These are phyloP conservation scores for Tenrec ecaudatus DNA, from an alignment of 2,113 vertebrate genomes.

Conservation along the genomic window DNA sequence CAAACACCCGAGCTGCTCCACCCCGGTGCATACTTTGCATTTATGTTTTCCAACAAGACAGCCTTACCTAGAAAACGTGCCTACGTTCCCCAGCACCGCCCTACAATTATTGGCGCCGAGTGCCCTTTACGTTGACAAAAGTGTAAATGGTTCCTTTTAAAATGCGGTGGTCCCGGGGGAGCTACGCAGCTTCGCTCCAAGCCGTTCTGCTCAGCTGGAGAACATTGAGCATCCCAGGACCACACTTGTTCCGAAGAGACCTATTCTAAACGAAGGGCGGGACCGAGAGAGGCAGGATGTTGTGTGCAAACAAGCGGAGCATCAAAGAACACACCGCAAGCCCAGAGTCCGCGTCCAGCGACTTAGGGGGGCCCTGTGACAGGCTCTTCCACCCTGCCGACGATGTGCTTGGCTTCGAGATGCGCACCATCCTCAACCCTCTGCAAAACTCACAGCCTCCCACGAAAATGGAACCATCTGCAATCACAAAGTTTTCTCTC, in stretches of 20 bases:
- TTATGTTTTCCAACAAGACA: constrained; percentile 44
- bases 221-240: constrained; percentile 80
- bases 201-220: constrained; percentile 79
- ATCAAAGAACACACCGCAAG: not conserved
- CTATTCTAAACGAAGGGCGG: constrained; percentile 62
- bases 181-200: constrained; percentile 74
- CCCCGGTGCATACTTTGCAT: not conserved
- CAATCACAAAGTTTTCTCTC: not conserved
- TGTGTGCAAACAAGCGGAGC: not conserved
- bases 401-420: not conserved
- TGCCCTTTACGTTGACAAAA: constrained; percentile 79
- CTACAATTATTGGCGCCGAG: constrained; percentile 68
- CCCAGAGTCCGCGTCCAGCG: not conserved
- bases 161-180: constrained; percentile 80
- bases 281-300: not conserved
- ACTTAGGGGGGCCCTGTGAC: constrained; percentile 12
- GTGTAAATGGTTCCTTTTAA: constrained; percentile 80
- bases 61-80: constrained; percentile 19
- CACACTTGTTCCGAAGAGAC: constrained; percentile 65
- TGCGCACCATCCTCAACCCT: not conserved
- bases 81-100: not conserved
- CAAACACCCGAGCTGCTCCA: not conserved
- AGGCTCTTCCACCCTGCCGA: not conserved
- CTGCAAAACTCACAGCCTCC: not conserved
- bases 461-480: constrained; percentile 12